Base-by-base conservation (phyloP, 2,888 invertebrate species). In the Xylophagus ater region DNA sequence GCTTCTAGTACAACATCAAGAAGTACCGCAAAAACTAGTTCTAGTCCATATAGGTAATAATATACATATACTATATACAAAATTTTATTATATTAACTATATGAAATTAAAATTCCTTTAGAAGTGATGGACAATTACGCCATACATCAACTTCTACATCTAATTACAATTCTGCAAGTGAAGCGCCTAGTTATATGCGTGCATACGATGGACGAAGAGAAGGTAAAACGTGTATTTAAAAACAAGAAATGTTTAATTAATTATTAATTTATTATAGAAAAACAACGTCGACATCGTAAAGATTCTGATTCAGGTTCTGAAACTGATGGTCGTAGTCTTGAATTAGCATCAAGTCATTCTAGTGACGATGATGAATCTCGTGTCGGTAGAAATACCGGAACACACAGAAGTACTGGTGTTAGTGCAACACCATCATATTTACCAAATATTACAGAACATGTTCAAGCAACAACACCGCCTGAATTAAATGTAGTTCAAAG, bases 1-100 rank as follows among this genome's bases (percentile, higher is more conserved):
- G 89, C 92, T 1, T 90, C 92, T 0, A 90, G 90, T 43, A 94
- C 93, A 1, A 94, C 94, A 0, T 92, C 90, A 2, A 71, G 90
- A 47, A 92, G 92, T 20, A 93, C 93, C 1, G 90, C 87, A 34
- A 94, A 93, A 63, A 93, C 93, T 10, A 85, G 88, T 52, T 89
- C 90, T 19, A 89, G 90, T 61, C 89, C 90, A 8, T 93, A 92
- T 57, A 79, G 84, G 78, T 78, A 58, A 50, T 43, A 10, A 2
- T 29, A 7, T 18, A n/a, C n/a, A n/a, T 24, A 30, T 25, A 12
- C 14, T 6, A 19, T 15, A n/a, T n/a, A n/a, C n/a, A n/a, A n/a
- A n/a, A n/a, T n/a, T n/a, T n/a, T n/a, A 10, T 10, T 31, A 20
- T 8, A 17, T 35, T 31, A 23, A 9, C 9, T 37, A 21, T n/a